phyloP scores from a whole-genome alignment of 2,888 invertebrate genomes.

The Crepidodera aurea region DNA sequence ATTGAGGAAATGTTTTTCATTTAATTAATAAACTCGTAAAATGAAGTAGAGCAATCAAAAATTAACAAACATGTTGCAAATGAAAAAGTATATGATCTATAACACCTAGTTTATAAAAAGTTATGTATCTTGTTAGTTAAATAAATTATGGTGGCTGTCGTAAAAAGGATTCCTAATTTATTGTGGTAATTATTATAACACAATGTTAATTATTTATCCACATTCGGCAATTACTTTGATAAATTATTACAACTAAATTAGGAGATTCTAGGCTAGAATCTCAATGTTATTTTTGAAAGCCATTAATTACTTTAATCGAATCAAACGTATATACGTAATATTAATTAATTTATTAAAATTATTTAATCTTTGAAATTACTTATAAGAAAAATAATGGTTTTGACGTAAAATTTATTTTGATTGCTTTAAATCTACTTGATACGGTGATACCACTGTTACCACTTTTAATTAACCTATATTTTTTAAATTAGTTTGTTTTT shows the following conservation, averaged over 20 bases:
- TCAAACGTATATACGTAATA: no score
- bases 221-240: constrained; percentile 1
- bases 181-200: constrained; percentile 1
- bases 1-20: no score
- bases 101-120: neutral
- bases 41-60: no score
- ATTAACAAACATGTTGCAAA: neutral
- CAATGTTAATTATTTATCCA: constrained; percentile 6
- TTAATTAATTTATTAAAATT: no score
- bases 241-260: neutral
- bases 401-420: no score
- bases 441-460: no score
- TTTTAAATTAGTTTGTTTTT: no score
- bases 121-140: neutral
- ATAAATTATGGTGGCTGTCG: neutral
- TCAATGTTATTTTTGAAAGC: neutral
- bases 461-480: no score
- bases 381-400: no score
- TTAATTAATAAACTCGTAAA: no score
- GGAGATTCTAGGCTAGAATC: constrained; percentile 5
- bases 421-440: no score
- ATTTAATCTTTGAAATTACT: no score
- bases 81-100: neutral
- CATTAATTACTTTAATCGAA: constrained; percentile 3
- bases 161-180: neutral